These are phyloP conservation scores for Helleia helle DNA, from an alignment of 2,888 invertebrate genomes.

Conservation along the genomic window DNA sequence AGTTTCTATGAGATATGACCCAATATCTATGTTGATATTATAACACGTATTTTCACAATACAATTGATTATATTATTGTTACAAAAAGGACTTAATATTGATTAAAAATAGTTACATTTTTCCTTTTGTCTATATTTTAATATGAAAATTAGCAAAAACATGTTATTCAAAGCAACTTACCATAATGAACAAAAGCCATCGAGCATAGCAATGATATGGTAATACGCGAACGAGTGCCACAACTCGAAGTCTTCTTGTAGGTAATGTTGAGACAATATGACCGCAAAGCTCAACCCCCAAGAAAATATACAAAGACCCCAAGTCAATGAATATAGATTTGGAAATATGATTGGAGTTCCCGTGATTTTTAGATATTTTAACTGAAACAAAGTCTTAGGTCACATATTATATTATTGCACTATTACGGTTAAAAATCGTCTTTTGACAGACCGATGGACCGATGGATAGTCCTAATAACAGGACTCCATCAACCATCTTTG, in stretches of 20 bases:
- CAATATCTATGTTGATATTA: too few species aligned
- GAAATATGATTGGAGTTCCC: constrained; percentile 78
- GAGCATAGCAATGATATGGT: constrained; percentile 82
- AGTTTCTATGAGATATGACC: too few species aligned
- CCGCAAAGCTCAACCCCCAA: constrained; percentile 77
- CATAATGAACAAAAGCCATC: constrained; percentile 82
- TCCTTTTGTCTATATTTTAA: too few species aligned
- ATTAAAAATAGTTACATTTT: too few species aligned
- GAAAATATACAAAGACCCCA: constrained; percentile 79
- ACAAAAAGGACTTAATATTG: too few species aligned
- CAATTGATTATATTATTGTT: too few species aligned
- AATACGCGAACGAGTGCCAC: constrained; percentile 83
- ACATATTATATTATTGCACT: too few species aligned
- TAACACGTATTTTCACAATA: too few species aligned
- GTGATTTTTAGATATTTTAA: constrained; percentile 75
- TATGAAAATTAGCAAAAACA: neutral
- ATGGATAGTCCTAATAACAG: too few species aligned
- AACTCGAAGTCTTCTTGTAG: constrained; percentile 81
- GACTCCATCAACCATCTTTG: too few species aligned
- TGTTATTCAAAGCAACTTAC: constrained; percentile 39
- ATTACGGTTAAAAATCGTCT: too few species aligned
- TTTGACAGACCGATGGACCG: too few species aligned
- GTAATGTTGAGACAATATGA: constrained; percentile 80
- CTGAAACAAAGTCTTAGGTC: constrained; percentile 57
- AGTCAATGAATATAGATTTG: constrained; percentile 75